These are phyloP conservation scores for Acrocephalus kingi DNA, from an alignment of 2,113 vertebrate genomes.

Conservation along the genomic window DNA sequence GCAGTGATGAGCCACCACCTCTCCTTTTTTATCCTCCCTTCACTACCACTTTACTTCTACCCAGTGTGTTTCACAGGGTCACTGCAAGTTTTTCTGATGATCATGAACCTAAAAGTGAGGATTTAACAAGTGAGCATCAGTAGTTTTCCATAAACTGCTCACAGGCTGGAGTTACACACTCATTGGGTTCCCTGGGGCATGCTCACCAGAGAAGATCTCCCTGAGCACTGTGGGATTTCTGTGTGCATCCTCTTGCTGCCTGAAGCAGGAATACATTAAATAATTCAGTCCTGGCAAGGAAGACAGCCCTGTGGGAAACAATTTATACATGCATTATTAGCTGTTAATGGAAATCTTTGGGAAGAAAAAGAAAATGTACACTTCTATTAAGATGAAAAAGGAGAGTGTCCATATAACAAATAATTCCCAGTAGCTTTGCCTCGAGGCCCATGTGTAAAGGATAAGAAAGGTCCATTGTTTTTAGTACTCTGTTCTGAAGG, in stretches of 20 bases:
- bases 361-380: background rate
- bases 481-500: background rate
- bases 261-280: background rate
- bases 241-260: background rate
- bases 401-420: background rate
- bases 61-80: background rate
- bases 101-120: background rate
- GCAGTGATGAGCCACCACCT: fast-evolving
- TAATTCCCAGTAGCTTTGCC: background rate
- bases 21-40: background rate
- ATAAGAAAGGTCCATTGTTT: background rate
- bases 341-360: background rate
- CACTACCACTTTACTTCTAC: background rate
- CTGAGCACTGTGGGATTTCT: background rate
- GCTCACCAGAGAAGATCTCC: background rate
- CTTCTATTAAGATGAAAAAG: background rate
- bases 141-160: background rate
- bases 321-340: background rate
- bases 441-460: fast-evolving
- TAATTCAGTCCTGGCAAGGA: background rate
- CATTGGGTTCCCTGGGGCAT: fast-evolving
- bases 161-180: background rate
- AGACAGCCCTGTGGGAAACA: background rate
- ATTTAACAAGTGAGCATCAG: background rate
- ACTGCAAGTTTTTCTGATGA: background rate